Conservation (phyloP, 2,888 invertebrate species). For the Hoplodrina ambigua region DNA sequence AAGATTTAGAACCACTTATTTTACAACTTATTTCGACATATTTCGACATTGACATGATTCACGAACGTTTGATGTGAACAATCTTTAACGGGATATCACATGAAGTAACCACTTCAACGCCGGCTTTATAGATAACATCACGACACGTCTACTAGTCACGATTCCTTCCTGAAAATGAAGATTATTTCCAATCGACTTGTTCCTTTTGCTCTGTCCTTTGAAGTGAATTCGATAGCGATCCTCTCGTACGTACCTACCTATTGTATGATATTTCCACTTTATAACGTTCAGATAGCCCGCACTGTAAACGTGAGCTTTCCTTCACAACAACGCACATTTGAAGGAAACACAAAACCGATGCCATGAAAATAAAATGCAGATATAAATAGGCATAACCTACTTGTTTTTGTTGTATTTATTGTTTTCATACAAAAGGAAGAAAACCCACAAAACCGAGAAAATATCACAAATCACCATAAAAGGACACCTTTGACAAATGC, state of each 20-base stretch:
- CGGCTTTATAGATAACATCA: conserved; percentile 43
- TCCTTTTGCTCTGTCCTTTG: conserved; percentile 69
- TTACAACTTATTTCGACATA: neutral
- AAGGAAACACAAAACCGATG: conserved; percentile 5
- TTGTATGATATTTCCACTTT: conserved; percentile 68
- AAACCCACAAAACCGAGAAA: conserved; percentile 28
- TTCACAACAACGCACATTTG: neutral
- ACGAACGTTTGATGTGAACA: neutral
- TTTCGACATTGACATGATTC: neutral
- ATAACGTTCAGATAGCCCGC: conserved; percentile 47
- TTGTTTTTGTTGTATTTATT: conserved; percentile 16
- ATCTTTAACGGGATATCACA: conserved; percentile 2
- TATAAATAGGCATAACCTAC: neutral
- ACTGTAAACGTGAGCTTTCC: neutral
- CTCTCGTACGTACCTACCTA: conserved; percentile 56
- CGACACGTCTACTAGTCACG: conserved; percentile 57
- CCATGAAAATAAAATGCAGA: neutral
- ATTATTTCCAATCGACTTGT: conserved; percentile 77
- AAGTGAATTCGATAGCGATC: conserved; percentile 66
- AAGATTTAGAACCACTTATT: neutral
- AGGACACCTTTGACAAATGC: conserved; percentile 62
- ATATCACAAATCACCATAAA: conserved; percentile 60
- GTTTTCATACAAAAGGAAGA: conserved; percentile 17
- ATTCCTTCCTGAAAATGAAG: conserved; percentile 69
- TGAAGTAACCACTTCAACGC: conserved; percentile 21